Evolutionary conservation across 1,140 invertebrate species (phyloP).

Genomic region (Drosophila carrolli): DNA sequence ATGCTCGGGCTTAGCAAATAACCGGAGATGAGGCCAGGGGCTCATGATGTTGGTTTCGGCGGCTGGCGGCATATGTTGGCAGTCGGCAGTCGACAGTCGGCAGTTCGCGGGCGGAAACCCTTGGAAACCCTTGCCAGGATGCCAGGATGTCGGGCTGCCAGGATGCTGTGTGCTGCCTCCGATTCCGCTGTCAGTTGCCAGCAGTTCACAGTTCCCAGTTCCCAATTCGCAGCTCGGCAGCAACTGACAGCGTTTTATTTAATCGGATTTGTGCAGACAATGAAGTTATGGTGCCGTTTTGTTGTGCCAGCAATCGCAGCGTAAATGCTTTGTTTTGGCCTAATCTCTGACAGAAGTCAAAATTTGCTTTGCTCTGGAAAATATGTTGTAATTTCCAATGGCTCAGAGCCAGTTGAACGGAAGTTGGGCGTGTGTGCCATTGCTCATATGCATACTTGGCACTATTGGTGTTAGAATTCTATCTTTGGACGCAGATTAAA

Average conservation of each 20-base stretch:
- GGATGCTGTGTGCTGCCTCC: slow-evolving; percentile 74
- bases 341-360: slow-evolving; percentile 80
- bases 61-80: slow-evolving; percentile 79
- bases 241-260: slow-evolving; percentile 71
- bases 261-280: slow-evolving; percentile 78
- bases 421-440: slow-evolving; percentile 9
- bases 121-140: slow-evolving; percentile 61
- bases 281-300: slow-evolving; percentile 71
- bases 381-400: slow-evolving; percentile 72
- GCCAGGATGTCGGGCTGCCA: slow-evolving; percentile 56
- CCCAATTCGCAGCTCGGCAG: slow-evolving; percentile 33
- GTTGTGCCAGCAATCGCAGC: slow-evolving; percentile 69
- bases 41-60: slow-evolving; percentile 62
- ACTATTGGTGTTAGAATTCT: slow-evolving; percentile 1
- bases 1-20: slow-evolving; percentile 40
- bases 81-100: slow-evolving; percentile 39
- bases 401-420: slow-evolving; percentile 38
- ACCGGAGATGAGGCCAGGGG: slow-evolving; percentile 4
- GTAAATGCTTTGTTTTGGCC: slow-evolving; percentile 76
- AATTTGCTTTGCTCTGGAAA: slow-evolving; percentile 66
- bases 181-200: slow-evolving; percentile 48
- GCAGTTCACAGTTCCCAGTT: slow-evolving; percentile 10
- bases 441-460: not conserved
- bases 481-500: not conserved
- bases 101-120: slow-evolving; percentile 49